Conservation (phyloP, 2,888 invertebrate species). For the Myopa testacea region DNA sequence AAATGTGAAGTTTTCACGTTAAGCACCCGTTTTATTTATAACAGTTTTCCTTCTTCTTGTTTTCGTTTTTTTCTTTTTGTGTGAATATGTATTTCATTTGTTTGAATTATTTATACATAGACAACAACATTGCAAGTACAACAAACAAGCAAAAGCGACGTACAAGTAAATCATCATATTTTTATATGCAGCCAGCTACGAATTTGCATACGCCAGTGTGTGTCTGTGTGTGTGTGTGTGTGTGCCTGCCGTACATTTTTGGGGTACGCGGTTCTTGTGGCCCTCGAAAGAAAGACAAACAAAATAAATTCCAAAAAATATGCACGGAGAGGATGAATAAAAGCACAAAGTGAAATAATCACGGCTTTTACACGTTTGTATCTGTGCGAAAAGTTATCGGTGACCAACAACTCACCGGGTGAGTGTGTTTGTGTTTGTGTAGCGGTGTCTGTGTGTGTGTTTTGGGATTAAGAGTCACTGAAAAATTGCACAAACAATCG, state of each 20-base stretch:
- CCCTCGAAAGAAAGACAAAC: constrained; percentile 16
- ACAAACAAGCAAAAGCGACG: background rate
- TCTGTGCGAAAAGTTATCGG: constrained; percentile 28
- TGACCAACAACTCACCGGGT: background rate
- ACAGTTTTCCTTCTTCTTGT: background rate
- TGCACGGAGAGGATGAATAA: background rate
- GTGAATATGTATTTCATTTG: constrained; percentile 38
- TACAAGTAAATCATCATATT: constrained; percentile 29
- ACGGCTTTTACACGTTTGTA: constrained; percentile 13
- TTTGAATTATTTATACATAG: constrained; percentile 40
- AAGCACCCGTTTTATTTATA: background rate
- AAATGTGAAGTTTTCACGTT: background rate
- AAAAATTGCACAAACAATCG: constrained; percentile 30
- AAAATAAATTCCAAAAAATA: background rate
- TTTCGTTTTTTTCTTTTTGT: background rate
- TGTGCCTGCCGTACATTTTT: background rate
- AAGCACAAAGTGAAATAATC: constrained; percentile 19
- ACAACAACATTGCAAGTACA: constrained; percentile 4
- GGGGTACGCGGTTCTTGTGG: background rate
- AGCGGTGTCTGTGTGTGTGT: constrained; percentile 9
- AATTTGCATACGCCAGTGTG: background rate
- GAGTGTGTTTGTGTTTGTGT: background rate
- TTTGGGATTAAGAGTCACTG: constrained; percentile 35
- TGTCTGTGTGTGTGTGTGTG: constrained; percentile 10
- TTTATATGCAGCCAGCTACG: background rate